A percentile compares a stretch with the other conserved stretches of the same genome.
Conservation (phyloP, 2,888 invertebrate species). For the Diabrotica balteata region DNA sequence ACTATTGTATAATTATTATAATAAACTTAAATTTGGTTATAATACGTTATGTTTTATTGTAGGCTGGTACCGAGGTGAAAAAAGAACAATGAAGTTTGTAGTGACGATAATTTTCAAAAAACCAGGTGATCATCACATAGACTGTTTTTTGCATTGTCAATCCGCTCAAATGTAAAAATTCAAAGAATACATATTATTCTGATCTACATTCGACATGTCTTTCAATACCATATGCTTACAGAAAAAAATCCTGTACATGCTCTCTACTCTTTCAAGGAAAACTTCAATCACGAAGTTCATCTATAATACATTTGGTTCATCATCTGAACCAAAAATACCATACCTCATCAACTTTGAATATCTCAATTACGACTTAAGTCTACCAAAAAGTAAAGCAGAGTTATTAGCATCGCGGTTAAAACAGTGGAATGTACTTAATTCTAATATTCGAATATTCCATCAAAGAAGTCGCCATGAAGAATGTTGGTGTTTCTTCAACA, state of each 20-base stretch:
- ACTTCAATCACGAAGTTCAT: background rate
- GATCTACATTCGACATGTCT: background rate
- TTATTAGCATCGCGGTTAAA: background rate
- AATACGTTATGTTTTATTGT: too few relatives aligned
- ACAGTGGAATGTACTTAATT: background rate
- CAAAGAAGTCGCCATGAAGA: background rate
- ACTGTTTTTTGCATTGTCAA: too few relatives aligned
- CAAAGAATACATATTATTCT: too few relatives aligned
- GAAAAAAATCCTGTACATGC: background rate
- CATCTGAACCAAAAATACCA: conserved; percentile 1
- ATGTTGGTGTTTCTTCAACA: background rate
- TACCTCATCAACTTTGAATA: background rate
- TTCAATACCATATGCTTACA: background rate
- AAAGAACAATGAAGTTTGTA: too few relatives aligned
- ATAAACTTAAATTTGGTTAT: too few relatives aligned
- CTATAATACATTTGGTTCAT: too few relatives aligned
- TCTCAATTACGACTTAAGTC: background rate
- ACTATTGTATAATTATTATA: too few relatives aligned
- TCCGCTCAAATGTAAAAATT: too few relatives aligned
- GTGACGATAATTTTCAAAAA: too few relatives aligned
- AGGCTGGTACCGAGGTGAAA: too few relatives aligned
- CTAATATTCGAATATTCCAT: background rate
- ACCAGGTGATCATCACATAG: too few relatives aligned
- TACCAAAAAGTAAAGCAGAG: background rate
- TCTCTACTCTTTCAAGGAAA: background rate